Evolutionary conservation across 2,113 vertebrate species (phyloP), one percentile per base, ranked within the genome.

Genomic region (Ctenodactylus gundi): DNA sequence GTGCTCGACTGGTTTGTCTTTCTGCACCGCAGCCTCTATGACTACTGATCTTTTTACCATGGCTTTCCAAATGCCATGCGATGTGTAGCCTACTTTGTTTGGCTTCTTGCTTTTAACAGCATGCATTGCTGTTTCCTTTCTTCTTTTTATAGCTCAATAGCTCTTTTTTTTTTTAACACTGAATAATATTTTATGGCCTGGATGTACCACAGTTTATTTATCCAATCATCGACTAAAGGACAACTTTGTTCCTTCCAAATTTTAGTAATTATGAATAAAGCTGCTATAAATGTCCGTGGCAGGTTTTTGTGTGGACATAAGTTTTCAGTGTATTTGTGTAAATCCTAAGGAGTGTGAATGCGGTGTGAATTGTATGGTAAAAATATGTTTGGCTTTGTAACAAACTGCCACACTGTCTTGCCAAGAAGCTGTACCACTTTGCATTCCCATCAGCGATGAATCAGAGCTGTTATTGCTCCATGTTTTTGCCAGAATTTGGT

Each of bases 291-390:
- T 44, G 67, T 75, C 49, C 58, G 57, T 62, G 58, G 25, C 58
- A 88, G 46, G 75, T 88, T 93, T 93, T 31, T 55, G 46, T 75
- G 77, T 75, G 49, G 23, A 73, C 49, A 85, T 60, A 90, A 77
- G 62, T 51, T 94, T 85, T 77, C 72, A 53, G 10, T 68, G 78
- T 51, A 77, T 70, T 82, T 70, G 39, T 67, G 7, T 70, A 89
- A 77, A 68, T 78, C 34, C 44, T 29, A 51, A 77, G 17, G 62
- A 49, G 36, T 41, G 15, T 90, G 80, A 67, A 21, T 68, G 27
- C 15, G n/a, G n/a, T n/a, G n/a, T 85, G 62, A n/a, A 51, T 84
- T 77, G 39, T 67, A 34, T 58, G 29, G 55, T 78, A 80, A 86
- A 75, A 87, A 82, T 17, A 88, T 84, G 62, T 67, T 85, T 60